Percentiles rank a stretch among this genome's conserved stretches.
These are phyloP conservation scores for Zoanthus sociatus DNA, from an alignment of 92 coral and sea anemone genomes.

Conservation along the genomic window DNA sequence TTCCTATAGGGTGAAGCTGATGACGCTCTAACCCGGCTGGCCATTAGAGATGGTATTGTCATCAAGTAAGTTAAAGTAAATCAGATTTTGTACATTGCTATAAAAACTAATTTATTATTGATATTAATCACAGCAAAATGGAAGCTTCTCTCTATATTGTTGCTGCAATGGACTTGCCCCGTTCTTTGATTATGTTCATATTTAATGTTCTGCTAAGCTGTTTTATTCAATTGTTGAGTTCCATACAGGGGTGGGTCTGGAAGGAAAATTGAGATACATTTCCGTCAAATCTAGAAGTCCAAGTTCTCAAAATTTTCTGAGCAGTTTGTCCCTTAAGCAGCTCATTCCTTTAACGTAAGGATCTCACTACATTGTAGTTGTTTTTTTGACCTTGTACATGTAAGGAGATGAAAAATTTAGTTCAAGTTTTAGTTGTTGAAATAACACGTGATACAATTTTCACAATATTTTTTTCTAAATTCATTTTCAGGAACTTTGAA, in stretches of 20 bases:
- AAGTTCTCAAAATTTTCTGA: too few relatives aligned
- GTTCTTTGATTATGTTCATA: too few relatives aligned
- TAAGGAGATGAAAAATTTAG: neutral
- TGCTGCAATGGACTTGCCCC: neutral
- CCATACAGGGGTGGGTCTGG: too few relatives aligned
- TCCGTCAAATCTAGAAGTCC: too few relatives aligned
- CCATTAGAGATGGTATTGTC: slow-evolving; percentile 74
- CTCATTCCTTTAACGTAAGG: too few relatives aligned
- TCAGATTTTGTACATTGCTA: neutral
- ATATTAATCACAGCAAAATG: neutral
- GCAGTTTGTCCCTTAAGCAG: too few relatives aligned
- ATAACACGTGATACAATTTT: too few relatives aligned
- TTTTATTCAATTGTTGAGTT: too few relatives aligned
- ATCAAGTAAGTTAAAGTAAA: slow-evolving; percentile 74
- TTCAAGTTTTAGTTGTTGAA: neutral
- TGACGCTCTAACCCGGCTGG: slow-evolving; percentile 80
- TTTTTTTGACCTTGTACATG: too few relatives aligned
- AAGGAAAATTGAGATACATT: too few relatives aligned
- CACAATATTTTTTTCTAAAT: neutral
- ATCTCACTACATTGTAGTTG: too few relatives aligned
- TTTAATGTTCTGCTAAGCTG: too few relatives aligned
- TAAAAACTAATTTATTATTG: neutral
- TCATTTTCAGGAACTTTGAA: neutral
- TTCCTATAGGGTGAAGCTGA: slow-evolving; percentile 92
- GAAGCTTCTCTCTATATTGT: neutral